Evolutionary conservation across 2,888 invertebrate species (phyloP).

Genomic region (Eupithecia subumbrata): DNA sequence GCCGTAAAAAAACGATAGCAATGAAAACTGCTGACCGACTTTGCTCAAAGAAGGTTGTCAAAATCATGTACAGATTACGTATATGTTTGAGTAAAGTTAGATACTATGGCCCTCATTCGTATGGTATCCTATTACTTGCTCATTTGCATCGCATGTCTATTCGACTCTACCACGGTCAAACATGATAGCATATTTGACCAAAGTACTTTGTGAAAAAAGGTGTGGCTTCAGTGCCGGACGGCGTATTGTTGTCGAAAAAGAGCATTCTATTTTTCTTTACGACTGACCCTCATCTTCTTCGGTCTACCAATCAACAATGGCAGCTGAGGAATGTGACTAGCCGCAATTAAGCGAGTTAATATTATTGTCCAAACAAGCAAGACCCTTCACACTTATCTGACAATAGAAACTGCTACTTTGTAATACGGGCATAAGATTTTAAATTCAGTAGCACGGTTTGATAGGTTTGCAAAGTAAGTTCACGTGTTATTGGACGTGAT

Average conservation of each 20-base stretch:
- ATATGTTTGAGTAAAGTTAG: no score
- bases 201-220: background rate
- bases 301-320: slow-evolving; percentile 61
- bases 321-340: slow-evolving; percentile 61
- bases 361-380: slow-evolving; percentile 49
- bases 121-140: background rate
- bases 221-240: background rate
- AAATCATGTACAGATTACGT: no score
- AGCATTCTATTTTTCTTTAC: background rate
- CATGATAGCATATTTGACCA: background rate
- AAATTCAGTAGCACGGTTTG: slow-evolving; percentile 38
- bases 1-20: no score
- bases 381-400: slow-evolving; percentile 40
- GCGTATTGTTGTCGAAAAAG: background rate
- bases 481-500: slow-evolving; percentile 40
- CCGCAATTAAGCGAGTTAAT: slow-evolving; percentile 53
- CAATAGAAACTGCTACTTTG: slow-evolving; percentile 29
- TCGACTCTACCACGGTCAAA: background rate
- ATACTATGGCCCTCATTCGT: background rate
- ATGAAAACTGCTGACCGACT: no score
- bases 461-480: slow-evolving; percentile 25
- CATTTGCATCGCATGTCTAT: background rate
- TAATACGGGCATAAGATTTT: slow-evolving; percentile 37
- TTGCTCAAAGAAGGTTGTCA: no score
- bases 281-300: slow-evolving; percentile 60